Percentiles rank a stretch among this genome's conserved stretches.
These are phyloP conservation scores for Trachelus stipa DNA, from an alignment of 2,888 invertebrate species.

Conservation along the genomic window DNA sequence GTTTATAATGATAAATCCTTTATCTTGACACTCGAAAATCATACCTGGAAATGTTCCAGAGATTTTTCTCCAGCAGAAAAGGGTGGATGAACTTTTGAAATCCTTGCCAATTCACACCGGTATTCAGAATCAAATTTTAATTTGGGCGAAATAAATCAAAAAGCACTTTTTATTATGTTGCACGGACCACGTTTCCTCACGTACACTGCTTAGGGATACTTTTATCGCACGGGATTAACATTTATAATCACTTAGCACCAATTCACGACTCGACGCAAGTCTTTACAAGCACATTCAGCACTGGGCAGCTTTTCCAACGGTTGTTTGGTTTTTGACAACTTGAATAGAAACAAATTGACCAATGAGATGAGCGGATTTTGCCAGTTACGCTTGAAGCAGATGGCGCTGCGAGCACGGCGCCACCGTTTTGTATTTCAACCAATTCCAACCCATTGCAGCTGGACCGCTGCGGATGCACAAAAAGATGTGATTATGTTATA, in stretches of 20 bases:
- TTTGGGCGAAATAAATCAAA: not conserved
- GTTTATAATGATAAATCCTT: not conserved
- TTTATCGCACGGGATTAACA: not conserved
- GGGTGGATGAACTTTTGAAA: not conserved
- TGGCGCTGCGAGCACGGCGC: constrained; percentile 2
- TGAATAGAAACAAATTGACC: constrained; percentile 36
- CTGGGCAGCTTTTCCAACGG: constrained; percentile 31
- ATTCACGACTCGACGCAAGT: not conserved
- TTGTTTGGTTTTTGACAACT: constrained; percentile 39
- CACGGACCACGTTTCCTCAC: not conserved
- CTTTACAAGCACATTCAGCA: not conserved
- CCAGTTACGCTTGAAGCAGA: not conserved
- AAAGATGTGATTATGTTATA: not conserved
- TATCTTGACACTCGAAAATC: not conserved
- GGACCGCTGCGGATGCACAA: not conserved
- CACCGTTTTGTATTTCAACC: not conserved
- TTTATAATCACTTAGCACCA: not conserved
- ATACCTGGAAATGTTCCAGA: not conserved
- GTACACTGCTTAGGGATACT: not conserved
- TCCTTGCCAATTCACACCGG: not conserved
- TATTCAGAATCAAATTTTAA: not conserved
- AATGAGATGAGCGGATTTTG: constrained; percentile 24
- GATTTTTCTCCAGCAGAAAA: not conserved
- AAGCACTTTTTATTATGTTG: not conserved
- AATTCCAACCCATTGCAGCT: not conserved